These are phyloP conservation scores for Microtus ochrogaster DNA, from an alignment of 2,113 vertebrate genomes.

Conservation along the genomic window DNA sequence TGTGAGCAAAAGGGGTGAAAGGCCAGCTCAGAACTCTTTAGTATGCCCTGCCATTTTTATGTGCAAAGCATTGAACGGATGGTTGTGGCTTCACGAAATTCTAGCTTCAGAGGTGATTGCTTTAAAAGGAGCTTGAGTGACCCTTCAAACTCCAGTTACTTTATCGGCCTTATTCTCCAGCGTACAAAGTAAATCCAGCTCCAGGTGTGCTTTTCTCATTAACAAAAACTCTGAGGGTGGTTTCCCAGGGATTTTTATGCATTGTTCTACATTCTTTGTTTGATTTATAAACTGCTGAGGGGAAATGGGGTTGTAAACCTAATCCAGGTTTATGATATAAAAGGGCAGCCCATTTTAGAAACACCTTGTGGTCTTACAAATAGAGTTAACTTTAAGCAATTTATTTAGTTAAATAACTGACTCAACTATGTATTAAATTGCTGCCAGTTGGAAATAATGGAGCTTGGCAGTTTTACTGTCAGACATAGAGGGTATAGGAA, in stretches of 20 bases:
- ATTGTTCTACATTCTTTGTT: slow-evolving; percentile 80
- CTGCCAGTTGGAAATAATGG: slow-evolving; percentile 78
- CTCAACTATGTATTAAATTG: slow-evolving; percentile 76
- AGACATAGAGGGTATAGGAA: slow-evolving; percentile 76
- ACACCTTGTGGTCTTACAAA: slow-evolving; percentile 79
- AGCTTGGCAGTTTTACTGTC: slow-evolving; percentile 72
- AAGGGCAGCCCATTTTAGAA: slow-evolving; percentile 79
- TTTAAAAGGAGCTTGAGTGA: slow-evolving; percentile 56
- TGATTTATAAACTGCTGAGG: slow-evolving; percentile 84
- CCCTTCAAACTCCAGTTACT: slow-evolving; percentile 60
- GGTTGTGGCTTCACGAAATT: slow-evolving; percentile 62
- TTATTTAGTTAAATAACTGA: slow-evolving; percentile 78
- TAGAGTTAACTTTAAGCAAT: slow-evolving; percentile 82
- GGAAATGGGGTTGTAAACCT: slow-evolving; percentile 80
- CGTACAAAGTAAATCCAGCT: slow-evolving; percentile 65
- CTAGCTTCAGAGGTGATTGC: slow-evolving; percentile 53
- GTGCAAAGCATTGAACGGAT: slow-evolving; percentile 59
- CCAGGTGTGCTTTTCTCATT: slow-evolving; percentile 77
- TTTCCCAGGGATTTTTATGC: slow-evolving; percentile 79
- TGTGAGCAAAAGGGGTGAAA: neutral
- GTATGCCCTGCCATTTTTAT: slow-evolving; percentile 40
- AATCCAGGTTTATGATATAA: slow-evolving; percentile 81
- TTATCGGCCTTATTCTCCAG: slow-evolving; percentile 41
- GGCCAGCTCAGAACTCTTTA: neutral
- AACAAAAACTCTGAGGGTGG: slow-evolving; percentile 76